These are phyloP conservation scores for Varanus salvator DNA, from an alignment of 2,113 vertebrate species.

Conservation along the genomic window DNA sequence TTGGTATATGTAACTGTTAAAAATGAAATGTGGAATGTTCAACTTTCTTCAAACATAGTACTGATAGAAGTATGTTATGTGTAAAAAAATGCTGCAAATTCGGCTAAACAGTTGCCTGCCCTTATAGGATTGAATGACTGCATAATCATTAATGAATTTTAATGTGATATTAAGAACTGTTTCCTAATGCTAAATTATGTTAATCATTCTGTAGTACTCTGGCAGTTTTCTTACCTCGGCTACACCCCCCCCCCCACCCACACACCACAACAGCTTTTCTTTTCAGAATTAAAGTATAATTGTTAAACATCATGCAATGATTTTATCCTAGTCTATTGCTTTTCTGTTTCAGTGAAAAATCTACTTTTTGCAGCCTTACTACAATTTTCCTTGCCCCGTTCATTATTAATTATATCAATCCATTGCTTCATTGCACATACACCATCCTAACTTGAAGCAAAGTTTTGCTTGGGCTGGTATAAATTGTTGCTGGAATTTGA, in stretches of 20 bases:
- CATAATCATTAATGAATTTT: constrained; percentile 7
- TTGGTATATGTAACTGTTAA: constrained; percentile 23
- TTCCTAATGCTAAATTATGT: constrained; percentile 29
- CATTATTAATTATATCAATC: constrained; percentile 12
- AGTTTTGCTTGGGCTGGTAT: constrained; percentile 39
- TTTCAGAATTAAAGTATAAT: constrained; percentile 17
- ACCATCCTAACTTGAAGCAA: constrained; percentile 43
- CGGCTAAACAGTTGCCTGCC: not conserved
- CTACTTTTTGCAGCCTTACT: not conserved
- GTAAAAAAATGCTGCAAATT: not conserved
- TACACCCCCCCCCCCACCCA: not conserved
- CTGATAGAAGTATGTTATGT: constrained; percentile 30
- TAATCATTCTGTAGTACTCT: constrained; percentile 35
- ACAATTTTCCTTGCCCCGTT: constrained; percentile 1
- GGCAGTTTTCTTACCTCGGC: not conserved
- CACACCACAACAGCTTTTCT: no score
- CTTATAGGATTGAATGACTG: not conserved
- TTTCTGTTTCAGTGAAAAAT: constrained; percentile 16
- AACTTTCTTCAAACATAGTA: constrained; percentile 29
- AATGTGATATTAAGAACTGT: not conserved
- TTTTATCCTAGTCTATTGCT: constrained; percentile 3
- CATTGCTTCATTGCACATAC: constrained; percentile 14
- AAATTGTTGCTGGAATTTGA: constrained; percentile 52
- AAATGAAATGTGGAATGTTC: constrained; percentile 34
- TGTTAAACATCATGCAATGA: not conserved